Percentiles rank a stretch among this genome's conserved stretches.
phyloP scores from a whole-genome alignment of 2,888 invertebrate species.

The Heteromyza rotundicornis region DNA sequence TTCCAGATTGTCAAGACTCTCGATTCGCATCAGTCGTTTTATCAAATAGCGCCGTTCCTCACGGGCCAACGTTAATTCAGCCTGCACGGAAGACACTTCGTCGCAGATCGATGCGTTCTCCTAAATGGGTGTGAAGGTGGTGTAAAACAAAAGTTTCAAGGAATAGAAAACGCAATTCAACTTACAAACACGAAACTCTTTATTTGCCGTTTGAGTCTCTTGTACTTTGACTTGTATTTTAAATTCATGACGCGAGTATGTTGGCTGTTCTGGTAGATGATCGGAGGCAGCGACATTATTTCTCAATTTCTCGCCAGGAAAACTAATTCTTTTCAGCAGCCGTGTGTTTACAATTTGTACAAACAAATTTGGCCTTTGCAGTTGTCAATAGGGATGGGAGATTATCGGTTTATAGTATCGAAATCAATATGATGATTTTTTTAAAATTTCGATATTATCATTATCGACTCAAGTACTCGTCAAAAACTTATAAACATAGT shows the following conservation, averaged over 20 bases:
- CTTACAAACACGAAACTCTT: constrained; percentile 46
- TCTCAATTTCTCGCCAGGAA: no score
- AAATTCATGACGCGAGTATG: constrained; percentile 45
- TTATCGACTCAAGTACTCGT: no score
- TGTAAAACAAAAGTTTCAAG: not conserved
- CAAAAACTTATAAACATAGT: no score
- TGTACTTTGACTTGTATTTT: constrained; percentile 46
- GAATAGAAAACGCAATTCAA: not conserved
- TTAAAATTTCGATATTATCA: no score
- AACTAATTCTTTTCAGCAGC: no score
- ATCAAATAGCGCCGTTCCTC: constrained; percentile 84
- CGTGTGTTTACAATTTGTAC: no score
- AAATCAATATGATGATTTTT: no score
- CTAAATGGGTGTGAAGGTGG: constrained; percentile 62
- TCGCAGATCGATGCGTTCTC: constrained; percentile 88
- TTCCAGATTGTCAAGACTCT: constrained; percentile 57
- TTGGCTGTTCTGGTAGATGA: constrained; percentile 40
- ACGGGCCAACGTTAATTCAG: constrained; percentile 78
- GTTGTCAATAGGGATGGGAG: no score
- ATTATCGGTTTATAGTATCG: no score
- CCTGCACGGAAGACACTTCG: constrained; percentile 84
- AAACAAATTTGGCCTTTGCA: no score
- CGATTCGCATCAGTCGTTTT: constrained; percentile 76
- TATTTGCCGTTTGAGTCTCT: constrained; percentile 39
- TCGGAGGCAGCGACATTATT: constrained; percentile 26